These are phyloP conservation scores for Eilema caniola DNA, from an alignment of 2,888 invertebrate genomes.

Conservation along the genomic window DNA sequence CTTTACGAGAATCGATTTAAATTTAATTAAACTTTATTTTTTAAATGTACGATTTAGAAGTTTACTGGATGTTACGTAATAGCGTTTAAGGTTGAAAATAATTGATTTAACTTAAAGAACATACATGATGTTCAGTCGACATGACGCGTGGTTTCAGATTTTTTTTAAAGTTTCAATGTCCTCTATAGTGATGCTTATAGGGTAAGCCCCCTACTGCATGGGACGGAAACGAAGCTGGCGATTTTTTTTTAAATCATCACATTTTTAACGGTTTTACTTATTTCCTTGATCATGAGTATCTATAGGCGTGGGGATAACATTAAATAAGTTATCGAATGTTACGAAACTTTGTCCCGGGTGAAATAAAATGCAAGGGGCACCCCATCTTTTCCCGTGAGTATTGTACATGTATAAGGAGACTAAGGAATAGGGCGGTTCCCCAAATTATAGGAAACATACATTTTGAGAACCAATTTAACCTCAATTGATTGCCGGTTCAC, in stretches of 20 bases:
- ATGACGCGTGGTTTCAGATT: neutral
- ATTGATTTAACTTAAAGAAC: neutral
- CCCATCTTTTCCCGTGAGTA: neutral
- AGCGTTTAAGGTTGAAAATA: neutral
- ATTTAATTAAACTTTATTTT: constrained; percentile 19
- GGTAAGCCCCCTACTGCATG: neutral
- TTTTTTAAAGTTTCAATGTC: neutral
- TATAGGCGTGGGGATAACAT: neutral
- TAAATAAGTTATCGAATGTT: constrained; percentile 4
- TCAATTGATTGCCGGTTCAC: neutral
- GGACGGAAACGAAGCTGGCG: neutral
- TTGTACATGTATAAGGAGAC: neutral
- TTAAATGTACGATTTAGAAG: constrained; percentile 8
- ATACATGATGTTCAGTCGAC: neutral
- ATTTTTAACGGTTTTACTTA: neutral
- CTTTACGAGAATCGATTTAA: constrained; percentile 28
- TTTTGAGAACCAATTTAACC: no score
- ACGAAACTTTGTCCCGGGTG: neutral
- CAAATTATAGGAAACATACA: neutral
- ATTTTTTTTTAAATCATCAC: neutral
- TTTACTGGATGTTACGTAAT: neutral
- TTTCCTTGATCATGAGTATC: neutral
- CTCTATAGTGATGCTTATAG: no score
- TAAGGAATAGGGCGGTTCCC: neutral
- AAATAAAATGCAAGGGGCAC: neutral